Percentiles rank a stretch among this genome's conserved stretches.
Evolutionary conservation across 2,888 invertebrate species (phyloP).

Genomic region (Luffia ferchaultella): DNA sequence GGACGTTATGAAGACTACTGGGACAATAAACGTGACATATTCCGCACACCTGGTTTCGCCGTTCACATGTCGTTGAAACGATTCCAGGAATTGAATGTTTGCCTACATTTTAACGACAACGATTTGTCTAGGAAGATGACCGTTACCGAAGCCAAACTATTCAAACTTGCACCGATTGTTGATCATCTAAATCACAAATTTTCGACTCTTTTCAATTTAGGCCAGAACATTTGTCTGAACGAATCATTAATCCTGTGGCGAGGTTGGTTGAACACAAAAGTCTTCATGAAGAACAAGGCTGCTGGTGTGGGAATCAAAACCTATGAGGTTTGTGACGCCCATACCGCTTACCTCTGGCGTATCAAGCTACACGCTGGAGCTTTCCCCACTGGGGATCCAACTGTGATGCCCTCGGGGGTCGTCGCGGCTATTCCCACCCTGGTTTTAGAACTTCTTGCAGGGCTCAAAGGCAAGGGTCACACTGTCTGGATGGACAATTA

Average conservation of each 20-base stretch:
- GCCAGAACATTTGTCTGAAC: conserved; percentile 2
- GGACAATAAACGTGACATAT: background rate
- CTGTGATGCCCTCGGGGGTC: background rate
- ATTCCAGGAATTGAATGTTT: conserved; percentile 1
- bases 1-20: conserved; percentile 2
- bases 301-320: conserved; percentile 6
- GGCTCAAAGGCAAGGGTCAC: background rate
- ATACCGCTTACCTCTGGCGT: conserved; percentile 4
- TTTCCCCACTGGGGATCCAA: background rate
- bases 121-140: background rate
- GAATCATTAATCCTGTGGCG: conserved; percentile 1
- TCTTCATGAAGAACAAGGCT: conserved; percentile 12
- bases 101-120: conserved; percentile 4
- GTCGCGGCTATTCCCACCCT: background rate
- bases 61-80: background rate
- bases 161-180: background rate
- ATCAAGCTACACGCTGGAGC: background rate
- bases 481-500: conserved; percentile 21
- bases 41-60: conserved; percentile 1
- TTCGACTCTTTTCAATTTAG: background rate
- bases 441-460: background rate
- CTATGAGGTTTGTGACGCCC: conserved; percentile 5
- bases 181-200: conserved; percentile 6
- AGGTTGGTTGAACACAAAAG: conserved; percentile 18
- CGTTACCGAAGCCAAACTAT: background rate